These are phyloP conservation scores for Corvus hawaiiensis DNA, from an alignment of 2,113 vertebrate species.

Conservation along the genomic window DNA sequence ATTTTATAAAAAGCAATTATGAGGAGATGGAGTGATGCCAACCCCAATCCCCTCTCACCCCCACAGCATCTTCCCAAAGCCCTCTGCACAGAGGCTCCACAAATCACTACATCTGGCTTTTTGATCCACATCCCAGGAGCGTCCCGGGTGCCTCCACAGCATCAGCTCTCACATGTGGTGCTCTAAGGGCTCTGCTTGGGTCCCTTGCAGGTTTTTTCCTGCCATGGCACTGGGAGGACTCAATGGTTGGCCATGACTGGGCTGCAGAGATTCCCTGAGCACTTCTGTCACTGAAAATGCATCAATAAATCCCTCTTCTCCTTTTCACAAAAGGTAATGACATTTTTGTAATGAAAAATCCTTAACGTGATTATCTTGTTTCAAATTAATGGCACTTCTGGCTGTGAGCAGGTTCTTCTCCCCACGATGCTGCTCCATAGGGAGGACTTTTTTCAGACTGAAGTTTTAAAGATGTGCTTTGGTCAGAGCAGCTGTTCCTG, in stretches of 20 bases:
- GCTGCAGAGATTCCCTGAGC: neutral
- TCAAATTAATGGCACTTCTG: too few species aligned
- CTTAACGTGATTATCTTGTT: neutral
- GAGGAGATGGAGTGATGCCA: conserved; percentile 8
- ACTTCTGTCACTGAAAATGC: neutral
- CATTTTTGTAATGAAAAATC: neutral
- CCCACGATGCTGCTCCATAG: neutral
- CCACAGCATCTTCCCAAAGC: conserved; percentile 18
- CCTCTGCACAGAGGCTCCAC: neutral
- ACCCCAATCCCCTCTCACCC: neutral
- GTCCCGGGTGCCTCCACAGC: neutral
- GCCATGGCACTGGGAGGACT: neutral
- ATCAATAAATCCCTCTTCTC: neutral
- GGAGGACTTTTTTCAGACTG: neutral
- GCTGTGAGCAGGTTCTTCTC: neutral
- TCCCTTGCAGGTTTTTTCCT: neutral
- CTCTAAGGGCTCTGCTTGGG: neutral
- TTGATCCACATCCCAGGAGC: neutral
- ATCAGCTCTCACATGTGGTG: neutral
- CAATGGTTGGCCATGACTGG: accelerated
- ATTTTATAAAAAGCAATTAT: conserved; percentile 38
- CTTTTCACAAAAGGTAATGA: neutral
- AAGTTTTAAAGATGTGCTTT: neutral
- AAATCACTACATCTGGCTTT: neutral
- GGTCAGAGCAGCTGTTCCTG: neutral